Conservation (phyloP, 2,113 vertebrate species). For the Catharus fuscescens region DNA sequence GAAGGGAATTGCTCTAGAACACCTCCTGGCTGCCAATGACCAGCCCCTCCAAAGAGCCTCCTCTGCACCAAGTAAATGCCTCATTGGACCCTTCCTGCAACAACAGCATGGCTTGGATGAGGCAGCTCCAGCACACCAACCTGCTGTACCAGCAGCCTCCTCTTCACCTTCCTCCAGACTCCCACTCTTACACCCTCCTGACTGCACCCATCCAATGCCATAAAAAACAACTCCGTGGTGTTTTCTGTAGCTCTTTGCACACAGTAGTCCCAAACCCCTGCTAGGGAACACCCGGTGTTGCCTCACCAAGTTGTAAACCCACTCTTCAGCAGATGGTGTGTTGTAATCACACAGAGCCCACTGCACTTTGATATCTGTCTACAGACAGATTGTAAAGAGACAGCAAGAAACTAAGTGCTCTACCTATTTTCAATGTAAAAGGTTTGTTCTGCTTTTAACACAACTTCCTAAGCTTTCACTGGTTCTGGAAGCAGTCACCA, state of each 20-base stretch:
- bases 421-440: background rate
- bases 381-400: background rate
- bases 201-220: background rate
- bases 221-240: background rate
- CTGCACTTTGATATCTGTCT: background rate
- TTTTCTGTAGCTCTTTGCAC: background rate
- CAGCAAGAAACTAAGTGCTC: background rate
- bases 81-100: background rate
- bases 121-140: background rate
- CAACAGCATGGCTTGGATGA: background rate
- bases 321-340: background rate
- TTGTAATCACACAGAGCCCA: background rate
- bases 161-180: background rate
- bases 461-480: background rate
- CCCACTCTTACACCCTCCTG: background rate
- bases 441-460: background rate
- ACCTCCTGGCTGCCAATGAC: background rate
- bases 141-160: background rate
- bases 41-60: background rate
- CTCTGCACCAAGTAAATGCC: background rate
- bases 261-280: background rate
- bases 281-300: background rate
- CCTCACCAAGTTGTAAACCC: background rate
- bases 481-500: background rate
- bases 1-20: background rate